These are phyloP conservation scores for Clarias gariepinus DNA, from an alignment of 2,113 vertebrate species.

Conservation along the genomic window DNA sequence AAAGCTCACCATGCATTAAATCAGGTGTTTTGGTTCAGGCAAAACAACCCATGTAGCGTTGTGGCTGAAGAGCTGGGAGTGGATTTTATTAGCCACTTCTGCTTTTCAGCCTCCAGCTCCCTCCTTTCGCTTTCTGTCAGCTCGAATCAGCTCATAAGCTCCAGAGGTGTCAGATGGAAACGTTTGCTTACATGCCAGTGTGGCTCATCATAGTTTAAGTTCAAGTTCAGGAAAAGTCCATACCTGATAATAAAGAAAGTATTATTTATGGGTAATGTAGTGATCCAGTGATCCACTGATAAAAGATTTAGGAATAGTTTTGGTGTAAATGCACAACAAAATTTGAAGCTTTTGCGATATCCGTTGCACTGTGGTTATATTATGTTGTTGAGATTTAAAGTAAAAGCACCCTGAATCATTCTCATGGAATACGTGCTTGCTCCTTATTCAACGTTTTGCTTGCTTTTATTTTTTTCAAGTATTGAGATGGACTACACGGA, in stretches of 20 bases:
- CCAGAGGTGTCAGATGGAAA: neutral
- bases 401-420: slow-evolving; percentile 35
- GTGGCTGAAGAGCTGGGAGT: slow-evolving; percentile 3
- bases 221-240: slow-evolving; percentile 2
- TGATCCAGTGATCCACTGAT: neutral
- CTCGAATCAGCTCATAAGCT: slow-evolving; percentile 49
- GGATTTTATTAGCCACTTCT: slow-evolving; percentile 41
- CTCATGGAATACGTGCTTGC: slow-evolving; percentile 32
- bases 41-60: neutral
- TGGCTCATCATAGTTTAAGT: neutral
- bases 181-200: neutral
- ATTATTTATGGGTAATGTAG: neutral
- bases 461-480: slow-evolving; percentile 32
- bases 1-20: slow-evolving; percentile 5
- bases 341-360: slow-evolving; percentile 27
- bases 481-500: slow-evolving; percentile 32
- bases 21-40: neutral
- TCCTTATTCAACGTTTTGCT: slow-evolving; percentile 4
- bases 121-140: slow-evolving; percentile 44
- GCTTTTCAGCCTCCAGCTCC: slow-evolving; percentile 32
- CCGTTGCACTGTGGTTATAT: slow-evolving; percentile 13
- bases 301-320: neutral
- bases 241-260: neutral
- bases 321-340: neutral
- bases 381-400: slow-evolving; percentile 37